Base-by-base conservation (phyloP, 2,797 vertebrate genomes). In the Sarcoramphus papa region DNA sequence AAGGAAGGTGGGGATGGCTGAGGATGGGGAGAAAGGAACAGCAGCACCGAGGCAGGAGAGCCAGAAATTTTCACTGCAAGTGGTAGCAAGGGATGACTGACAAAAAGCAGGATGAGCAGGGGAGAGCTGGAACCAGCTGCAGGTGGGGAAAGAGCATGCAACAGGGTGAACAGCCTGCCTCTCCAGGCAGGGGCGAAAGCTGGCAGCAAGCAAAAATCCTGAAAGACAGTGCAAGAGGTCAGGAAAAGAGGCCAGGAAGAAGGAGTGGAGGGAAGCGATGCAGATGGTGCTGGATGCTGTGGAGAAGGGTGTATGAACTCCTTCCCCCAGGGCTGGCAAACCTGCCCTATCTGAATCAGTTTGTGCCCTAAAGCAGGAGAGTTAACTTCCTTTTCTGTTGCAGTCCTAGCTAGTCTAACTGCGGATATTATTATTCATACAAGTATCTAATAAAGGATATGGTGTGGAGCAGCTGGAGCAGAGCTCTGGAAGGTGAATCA, bases 401-500 rank as follows among this genome's bases (percentile, higher is more conserved):
- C 57, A 93, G 70, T 83, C 54, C 24, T 54, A 75, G 48, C 41
- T 81, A 70, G 43, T 69, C 63, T 56, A 78, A 82, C 60, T 83
- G n/a, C 5, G 22, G 43, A 63, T 83, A 70, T 70, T 91, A 85
- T 70, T 95, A 93, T 95, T 95, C 85, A 93, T 77, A n/a, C 16
- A 84, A 92, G 31, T 30, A 53, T 41, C 64, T 87, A 91, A 95
- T 72, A 92, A 86, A 94, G 78, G 89, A 72, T 78, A 75, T 5
- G 47, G 31, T 82, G 53, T 69, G 60, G 40, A 96, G 62, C 84
- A 97, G 88, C 79, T 96, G 96, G 53, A 96, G 75, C 16, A 25
- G 40, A 85, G 70, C 67, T 92, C 69, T 91, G 60, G 57, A 87
- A 96, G 74, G 79, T 95, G 87, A 91, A 85, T 85, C 31, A 92